Conservation (phyloP, 2,888 invertebrate genomes). For the Diplazon laetatorius region DNA sequence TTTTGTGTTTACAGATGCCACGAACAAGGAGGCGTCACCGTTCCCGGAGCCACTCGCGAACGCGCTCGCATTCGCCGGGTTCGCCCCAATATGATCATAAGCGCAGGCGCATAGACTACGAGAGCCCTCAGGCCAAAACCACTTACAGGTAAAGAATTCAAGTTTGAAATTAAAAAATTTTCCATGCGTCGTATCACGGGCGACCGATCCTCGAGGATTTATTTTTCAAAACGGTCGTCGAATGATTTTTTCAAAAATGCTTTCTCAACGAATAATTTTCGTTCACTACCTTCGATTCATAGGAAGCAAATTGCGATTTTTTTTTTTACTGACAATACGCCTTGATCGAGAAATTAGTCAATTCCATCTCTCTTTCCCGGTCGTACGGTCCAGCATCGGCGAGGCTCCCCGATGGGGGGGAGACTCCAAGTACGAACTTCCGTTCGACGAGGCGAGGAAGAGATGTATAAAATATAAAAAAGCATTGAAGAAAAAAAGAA, state of each 20-base stretch:
- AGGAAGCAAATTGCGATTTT: not conserved
- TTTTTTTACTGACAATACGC: not conserved
- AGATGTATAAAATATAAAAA: too few relatives aligned
- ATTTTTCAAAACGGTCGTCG: not conserved
- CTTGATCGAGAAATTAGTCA: not conserved
- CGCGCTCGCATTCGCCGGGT: constrained; percentile 80
- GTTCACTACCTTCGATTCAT: too few relatives aligned
- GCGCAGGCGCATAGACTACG: constrained; percentile 88
- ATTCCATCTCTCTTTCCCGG: not conserved
- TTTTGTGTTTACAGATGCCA: constrained; percentile 87
- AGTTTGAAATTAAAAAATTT: constrained; percentile 8
- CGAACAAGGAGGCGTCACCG: constrained; percentile 92
- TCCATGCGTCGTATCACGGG: not conserved
- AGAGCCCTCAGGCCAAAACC: constrained; percentile 84
- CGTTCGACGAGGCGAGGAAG: not conserved
- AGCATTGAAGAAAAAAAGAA: not conserved
- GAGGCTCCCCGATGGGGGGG: not conserved
- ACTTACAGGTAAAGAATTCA: constrained; percentile 86
- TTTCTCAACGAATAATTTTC: too few relatives aligned
- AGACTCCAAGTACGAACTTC: constrained; percentile 14
- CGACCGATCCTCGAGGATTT: not conserved
- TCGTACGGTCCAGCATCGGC: not conserved
- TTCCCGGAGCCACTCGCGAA: constrained; percentile 86
- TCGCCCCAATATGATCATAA: constrained; percentile 86
- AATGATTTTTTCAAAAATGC: too few relatives aligned